Evolutionary conservation across 2,113 vertebrate species (phyloP), one percentile per base, ranked within the genome.

Genomic region (Potamarius usumacintae): DNA sequence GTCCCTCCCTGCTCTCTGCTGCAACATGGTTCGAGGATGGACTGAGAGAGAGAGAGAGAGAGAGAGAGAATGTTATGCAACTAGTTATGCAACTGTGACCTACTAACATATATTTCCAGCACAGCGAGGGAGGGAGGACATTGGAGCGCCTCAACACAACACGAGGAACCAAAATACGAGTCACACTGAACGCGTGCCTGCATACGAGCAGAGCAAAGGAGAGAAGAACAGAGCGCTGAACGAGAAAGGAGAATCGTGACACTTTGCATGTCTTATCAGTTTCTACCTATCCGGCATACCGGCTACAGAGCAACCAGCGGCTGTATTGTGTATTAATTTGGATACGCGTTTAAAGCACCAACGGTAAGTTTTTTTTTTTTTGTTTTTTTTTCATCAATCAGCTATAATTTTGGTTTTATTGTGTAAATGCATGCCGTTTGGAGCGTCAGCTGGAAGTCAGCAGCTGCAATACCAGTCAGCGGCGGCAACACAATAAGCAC

Each of bases 71-170:
- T 94, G 95, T 95, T 95, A 96, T 84, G 85, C 82, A 83, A 88
- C 95, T 91, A 94, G 95, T 96, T 96, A 96, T 95, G 96, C 95
- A 96, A 96, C 95, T 90, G 93, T 96, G 96, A 96, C 96, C 96
- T 94, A 96, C 96, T 96, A 96, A 96, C 96, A 96, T 94, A 96
- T 93, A 95, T 95, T 94, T 93, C 90, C 92, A 92, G 91, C 90
- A 52, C 87, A 78, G 92, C 83, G 92, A 92, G 87, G 92, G 90
- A 90, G 89, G 85, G 88, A 92, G 92, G 91, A 86, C 92, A 91
- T 42, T 89, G 92, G 91, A 93, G 93, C 93, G 89, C 85, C 87
- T 92, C 88, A 85, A 90, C 93, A 93, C 92, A 92, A 94, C 94
- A 93, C 87, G 91, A 92, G 92, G 86, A 92, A 91, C 91, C 89